These are phyloP conservation scores for Tachina lurida DNA, from an alignment of 2,888 invertebrate genomes.

Conservation along the genomic window DNA sequence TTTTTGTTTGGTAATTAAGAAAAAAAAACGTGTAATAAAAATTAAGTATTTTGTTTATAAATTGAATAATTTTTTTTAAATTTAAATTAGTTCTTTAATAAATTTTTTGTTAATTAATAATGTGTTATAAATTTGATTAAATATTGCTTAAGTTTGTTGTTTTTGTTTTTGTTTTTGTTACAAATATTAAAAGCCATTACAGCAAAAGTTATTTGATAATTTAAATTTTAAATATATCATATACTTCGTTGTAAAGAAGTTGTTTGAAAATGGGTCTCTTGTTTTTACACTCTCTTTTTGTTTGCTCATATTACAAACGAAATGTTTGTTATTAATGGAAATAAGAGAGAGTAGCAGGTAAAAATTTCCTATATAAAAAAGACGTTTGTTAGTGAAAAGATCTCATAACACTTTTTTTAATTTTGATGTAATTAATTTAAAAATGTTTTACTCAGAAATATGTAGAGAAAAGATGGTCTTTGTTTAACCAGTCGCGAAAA, in stretches of 20 bases:
- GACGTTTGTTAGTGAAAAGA: too few relatives aligned
- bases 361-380: too few relatives aligned
- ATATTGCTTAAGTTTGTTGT: conserved; percentile 21
- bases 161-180: not conserved
- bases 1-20: not conserved
- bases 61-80: not conserved
- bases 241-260: conserved; percentile 8
- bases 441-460: too few relatives aligned
- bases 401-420: too few relatives aligned
- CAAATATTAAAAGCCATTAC: not conserved
- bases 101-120: conserved; percentile 8
- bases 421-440: too few relatives aligned
- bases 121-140: conserved; percentile 24
- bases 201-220: conserved; percentile 2
- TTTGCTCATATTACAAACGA: too few relatives aligned
- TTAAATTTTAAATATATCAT: conserved; percentile 20
- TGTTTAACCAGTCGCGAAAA: too few relatives aligned
- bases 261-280: too few relatives aligned
- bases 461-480: too few relatives aligned
- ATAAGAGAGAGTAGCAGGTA: too few relatives aligned
- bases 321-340: too few relatives aligned
- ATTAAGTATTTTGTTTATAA: not conserved
- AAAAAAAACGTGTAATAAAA: conserved; percentile 9
- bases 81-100: conserved; percentile 4
- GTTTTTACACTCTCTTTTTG: too few relatives aligned